phyloP scores from a whole-genome alignment of 2,113 vertebrate genomes.

The Pongo pygmaeus region DNA sequence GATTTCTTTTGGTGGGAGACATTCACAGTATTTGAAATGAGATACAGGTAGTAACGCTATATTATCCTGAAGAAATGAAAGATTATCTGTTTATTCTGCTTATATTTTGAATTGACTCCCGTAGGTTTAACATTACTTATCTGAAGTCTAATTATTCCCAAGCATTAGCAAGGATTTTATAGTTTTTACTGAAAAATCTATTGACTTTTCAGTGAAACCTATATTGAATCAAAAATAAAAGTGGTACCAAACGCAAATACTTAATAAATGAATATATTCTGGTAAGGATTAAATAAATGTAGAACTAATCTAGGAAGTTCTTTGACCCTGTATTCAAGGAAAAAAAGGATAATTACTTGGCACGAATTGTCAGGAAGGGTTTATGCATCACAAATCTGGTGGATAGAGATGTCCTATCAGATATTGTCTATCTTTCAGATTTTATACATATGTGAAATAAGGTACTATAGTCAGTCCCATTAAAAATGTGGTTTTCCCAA shows the following conservation, averaged over 20 bases:
- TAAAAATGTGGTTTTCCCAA: background rate
- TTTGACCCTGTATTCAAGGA: background rate
- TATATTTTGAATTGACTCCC: background rate
- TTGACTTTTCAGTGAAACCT: background rate
- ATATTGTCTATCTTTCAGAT: background rate
- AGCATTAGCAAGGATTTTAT: background rate
- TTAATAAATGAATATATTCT: background rate
- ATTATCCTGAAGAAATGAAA: background rate
- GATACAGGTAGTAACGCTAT: background rate
- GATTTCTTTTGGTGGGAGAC: background rate
- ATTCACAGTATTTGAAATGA: conserved; percentile 3
- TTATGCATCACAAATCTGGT: background rate
- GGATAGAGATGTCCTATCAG: background rate
- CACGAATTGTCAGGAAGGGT: background rate
- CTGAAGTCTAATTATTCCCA: background rate
- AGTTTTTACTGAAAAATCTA: background rate
- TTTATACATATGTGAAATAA: background rate
- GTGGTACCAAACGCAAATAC: background rate
- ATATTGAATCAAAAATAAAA: background rate
- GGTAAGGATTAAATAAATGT: background rate
- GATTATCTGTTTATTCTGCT: background rate
- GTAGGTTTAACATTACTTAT: background rate
- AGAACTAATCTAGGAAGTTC: background rate
- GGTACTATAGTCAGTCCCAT: background rate
- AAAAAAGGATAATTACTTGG: background rate